These are phyloP conservation scores for Nesometra sesokonis DNA, from an alignment of 35 echinoderm and acorn worm genomes.

Conservation along the genomic window DNA sequence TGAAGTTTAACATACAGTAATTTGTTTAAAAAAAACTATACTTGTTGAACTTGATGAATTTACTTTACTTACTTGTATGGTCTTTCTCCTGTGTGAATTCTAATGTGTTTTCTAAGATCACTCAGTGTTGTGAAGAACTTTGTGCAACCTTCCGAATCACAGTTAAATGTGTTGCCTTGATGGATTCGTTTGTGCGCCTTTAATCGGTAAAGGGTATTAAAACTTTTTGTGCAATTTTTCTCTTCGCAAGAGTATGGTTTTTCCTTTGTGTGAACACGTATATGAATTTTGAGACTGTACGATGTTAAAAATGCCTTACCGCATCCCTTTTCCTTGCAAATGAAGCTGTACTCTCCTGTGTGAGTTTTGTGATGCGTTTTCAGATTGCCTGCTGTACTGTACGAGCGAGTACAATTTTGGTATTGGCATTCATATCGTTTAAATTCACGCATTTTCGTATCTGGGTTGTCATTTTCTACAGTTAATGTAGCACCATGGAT, in stretches of 20 bases:
- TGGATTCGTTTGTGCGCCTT: constrained; percentile 91
- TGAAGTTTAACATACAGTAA: too few species aligned
- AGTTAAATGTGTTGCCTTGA: constrained; percentile 83
- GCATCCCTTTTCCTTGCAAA: constrained; percentile 78
- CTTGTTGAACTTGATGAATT: not conserved
- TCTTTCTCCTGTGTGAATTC: constrained; percentile 92
- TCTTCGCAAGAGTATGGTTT: constrained; percentile 91
- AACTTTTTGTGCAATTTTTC: constrained; percentile 85
- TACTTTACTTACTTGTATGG: constrained; percentile 82
- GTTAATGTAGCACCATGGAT: constrained; percentile 83
- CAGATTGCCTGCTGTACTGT: constrained; percentile 90
- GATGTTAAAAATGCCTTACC: constrained; percentile 96
- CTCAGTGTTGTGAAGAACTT: constrained; percentile 96
- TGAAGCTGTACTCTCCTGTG: constrained; percentile 88
- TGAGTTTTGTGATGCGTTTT: constrained; percentile 96
- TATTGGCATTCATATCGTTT: constrained; percentile 72
- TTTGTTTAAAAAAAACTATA: too few species aligned
- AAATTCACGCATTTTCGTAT: constrained; percentile 72
- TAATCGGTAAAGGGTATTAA: constrained; percentile 92
- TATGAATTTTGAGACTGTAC: constrained; percentile 97
- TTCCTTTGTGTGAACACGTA: constrained; percentile 97
- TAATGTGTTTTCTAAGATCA: constrained; percentile 91
- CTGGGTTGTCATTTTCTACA: constrained; percentile 64
- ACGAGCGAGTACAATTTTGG: constrained; percentile 25
- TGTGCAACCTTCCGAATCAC: constrained; percentile 80